Evolutionary conservation across 2,888 invertebrate genomes (phyloP).

Genomic region (Willowsia nigromaculata): DNA sequence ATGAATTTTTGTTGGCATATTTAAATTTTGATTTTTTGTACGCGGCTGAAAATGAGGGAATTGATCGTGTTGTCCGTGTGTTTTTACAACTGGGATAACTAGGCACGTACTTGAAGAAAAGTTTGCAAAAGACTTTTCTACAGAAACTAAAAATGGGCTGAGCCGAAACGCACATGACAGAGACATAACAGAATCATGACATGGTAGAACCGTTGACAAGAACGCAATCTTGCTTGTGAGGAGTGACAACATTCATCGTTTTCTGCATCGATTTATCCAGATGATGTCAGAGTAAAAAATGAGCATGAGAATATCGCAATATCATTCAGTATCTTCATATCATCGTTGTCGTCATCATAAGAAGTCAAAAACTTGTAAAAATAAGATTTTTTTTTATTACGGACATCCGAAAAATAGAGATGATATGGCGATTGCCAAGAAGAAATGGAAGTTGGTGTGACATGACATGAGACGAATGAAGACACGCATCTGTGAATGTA

Average conservation of each 20-base stretch:
- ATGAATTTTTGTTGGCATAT: no score
- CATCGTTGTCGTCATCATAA: constrained; percentile 17
- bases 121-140: not conserved
- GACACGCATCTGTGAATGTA: constrained; percentile 20
- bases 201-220: constrained; percentile 30
- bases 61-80: not conserved
- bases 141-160: not conserved
- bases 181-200: constrained; percentile 23
- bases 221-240: not conserved
- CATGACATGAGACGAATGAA: constrained; percentile 59
- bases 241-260: constrained; percentile 10
- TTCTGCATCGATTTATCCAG: constrained; percentile 43
- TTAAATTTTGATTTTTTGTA: not conserved
- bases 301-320: constrained; percentile 45
- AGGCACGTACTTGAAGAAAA: not conserved
- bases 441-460: constrained; percentile 39
- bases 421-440: constrained; percentile 57
- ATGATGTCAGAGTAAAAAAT: constrained; percentile 42
- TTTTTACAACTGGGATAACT: not conserved
- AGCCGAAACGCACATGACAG: not conserved
- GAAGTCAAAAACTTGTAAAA: constrained; percentile 60
- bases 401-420: constrained; percentile 32
- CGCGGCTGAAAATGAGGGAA: not conserved
- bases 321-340: not conserved
- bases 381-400: constrained; percentile 38